These are phyloP conservation scores for Drosophila aff. DNA, from an alignment of 1,140 invertebrate genomes.

Conservation along the genomic window DNA sequence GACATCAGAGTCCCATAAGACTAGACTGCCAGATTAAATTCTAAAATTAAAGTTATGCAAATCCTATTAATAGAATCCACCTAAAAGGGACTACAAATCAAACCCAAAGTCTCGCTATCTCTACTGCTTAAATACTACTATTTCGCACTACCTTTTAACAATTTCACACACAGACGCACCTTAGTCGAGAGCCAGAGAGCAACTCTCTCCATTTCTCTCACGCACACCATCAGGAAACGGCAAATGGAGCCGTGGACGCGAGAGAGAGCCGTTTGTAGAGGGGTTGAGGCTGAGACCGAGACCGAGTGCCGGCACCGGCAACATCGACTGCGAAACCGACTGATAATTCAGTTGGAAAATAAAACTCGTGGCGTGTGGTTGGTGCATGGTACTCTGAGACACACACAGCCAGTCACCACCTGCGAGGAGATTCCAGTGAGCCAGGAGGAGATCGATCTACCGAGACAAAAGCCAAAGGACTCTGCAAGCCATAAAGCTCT, in stretches of 20 bases:
- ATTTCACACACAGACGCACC: neutral
- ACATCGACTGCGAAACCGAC: constrained; percentile 19
- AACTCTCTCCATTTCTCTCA: neutral
- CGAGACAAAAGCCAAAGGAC: constrained; percentile 1
- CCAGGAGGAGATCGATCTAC: constrained; percentile 16
- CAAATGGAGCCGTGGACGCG: constrained; percentile 17
- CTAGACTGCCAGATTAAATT: neutral
- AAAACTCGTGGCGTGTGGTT: too few relatives aligned
- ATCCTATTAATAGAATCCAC: neutral
- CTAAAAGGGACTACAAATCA: neutral
- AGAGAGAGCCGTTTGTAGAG: constrained; percentile 6
- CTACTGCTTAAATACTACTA: constrained; percentile 28
- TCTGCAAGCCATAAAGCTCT: neutral
- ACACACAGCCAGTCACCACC: constrained; percentile 4
- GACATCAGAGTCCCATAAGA: too few relatives aligned
- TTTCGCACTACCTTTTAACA: constrained; percentile 1
- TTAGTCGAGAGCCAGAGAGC: neutral
- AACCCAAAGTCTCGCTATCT: neutral
- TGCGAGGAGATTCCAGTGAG: constrained; percentile 17
- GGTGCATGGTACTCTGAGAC: too few relatives aligned
- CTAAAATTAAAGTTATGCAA: neutral
- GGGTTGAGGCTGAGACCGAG: constrained; percentile 2
- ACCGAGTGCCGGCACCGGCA: constrained; percentile 65
- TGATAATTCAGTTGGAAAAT: too few relatives aligned
- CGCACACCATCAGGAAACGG: constrained; percentile 9